Evolutionary conservation across 1,140 invertebrate genomes (phyloP).

Genomic region (Streblospio benedicti): DNA sequence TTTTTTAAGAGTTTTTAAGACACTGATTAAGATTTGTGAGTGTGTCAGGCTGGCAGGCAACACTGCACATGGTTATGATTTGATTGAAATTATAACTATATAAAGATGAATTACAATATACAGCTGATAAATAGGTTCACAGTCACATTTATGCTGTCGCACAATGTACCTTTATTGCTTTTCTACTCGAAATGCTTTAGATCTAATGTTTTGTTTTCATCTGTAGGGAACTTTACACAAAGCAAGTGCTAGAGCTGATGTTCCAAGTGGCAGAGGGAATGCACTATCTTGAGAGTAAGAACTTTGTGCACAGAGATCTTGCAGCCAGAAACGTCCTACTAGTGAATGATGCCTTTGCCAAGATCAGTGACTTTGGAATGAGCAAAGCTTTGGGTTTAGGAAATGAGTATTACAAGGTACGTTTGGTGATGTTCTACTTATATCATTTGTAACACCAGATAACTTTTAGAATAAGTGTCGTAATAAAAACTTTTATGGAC

Average conservation of each 20-base stretch:
- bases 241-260: slow-evolving; percentile 16
- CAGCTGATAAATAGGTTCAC: too few relatives aligned
- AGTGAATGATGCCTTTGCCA: slow-evolving; percentile 61
- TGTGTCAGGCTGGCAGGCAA: too few relatives aligned
- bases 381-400: slow-evolving; percentile 41
- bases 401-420: slow-evolving; percentile 44
- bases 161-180: too few relatives aligned
- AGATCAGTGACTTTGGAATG: slow-evolving; percentile 72
- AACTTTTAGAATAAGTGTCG: background rate
- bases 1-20: too few relatives aligned
- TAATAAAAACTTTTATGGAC: too few relatives aligned
- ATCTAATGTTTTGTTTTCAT: background rate
- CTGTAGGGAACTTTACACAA: background rate
- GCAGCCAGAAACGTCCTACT: slow-evolving; percentile 87
- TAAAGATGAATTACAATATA: too few relatives aligned
- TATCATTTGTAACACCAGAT: background rate
- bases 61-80: too few relatives aligned
- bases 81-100: too few relatives aligned
- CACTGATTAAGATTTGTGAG: too few relatives aligned
- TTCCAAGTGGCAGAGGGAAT: slow-evolving; percentile 59
- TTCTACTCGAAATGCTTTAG: too few relatives aligned
- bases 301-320: slow-evolving; percentile 71
- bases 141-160: too few relatives aligned
- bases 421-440: slow-evolving; percentile 1
- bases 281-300: slow-evolving; percentile 75